phyloP scores from a whole-genome alignment of 1,140 invertebrate genomes.

The Hesperophylax magnus region DNA sequence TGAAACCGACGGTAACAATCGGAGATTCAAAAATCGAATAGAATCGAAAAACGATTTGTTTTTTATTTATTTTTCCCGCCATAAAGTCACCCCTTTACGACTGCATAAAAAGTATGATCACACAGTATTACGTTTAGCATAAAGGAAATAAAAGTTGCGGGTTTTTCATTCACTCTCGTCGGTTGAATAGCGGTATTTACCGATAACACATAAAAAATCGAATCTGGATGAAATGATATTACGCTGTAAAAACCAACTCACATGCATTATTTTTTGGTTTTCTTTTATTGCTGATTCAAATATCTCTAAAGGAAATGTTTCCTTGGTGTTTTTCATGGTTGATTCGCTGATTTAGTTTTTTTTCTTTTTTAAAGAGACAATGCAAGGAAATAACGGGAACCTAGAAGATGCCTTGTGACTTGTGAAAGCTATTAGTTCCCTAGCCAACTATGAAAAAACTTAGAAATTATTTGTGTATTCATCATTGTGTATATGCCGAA shows the following conservation, averaged over 20 bases:
- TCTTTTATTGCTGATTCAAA: too few relatives aligned
- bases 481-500: too few relatives aligned
- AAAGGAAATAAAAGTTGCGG: background rate
- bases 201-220: conserved; percentile 6
- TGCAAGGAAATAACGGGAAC: too few relatives aligned
- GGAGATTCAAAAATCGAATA: conserved; percentile 19
- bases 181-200: background rate
- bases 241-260: background rate
- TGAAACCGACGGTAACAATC: conserved; percentile 32
- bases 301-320: too few relatives aligned
- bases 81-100: conserved; percentile 19
- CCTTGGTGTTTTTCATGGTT: too few relatives aligned
- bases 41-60: conserved; percentile 31
- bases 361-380: too few relatives aligned
- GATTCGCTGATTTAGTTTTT: too few relatives aligned
- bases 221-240: background rate
- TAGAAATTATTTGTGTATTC: too few relatives aligned
- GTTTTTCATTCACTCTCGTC: background rate
- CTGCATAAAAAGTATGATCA: conserved; percentile 27
- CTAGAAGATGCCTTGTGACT: too few relatives aligned
- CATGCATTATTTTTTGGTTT: too few relatives aligned
- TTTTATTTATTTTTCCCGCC: background rate
- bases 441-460: too few relatives aligned
- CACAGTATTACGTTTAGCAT: background rate
- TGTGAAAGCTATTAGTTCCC: too few relatives aligned